Evolutionary conservation across 30 jellyfish, hydroid and myxozoan genomes (phyloP).

Genomic region (Pseudorhiza aurosa): DNA sequence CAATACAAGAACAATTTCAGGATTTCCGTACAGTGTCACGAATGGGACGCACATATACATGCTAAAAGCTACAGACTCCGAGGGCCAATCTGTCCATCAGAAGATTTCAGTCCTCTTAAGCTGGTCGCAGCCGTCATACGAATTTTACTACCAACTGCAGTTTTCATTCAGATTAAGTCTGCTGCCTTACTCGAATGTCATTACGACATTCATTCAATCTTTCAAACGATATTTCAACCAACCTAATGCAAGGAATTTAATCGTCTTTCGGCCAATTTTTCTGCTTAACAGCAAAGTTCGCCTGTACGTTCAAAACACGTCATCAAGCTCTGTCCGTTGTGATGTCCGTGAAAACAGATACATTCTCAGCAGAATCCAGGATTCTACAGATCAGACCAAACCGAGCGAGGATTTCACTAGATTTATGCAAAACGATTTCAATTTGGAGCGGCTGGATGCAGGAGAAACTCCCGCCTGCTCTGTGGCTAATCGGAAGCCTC

Average conservation of each 20-base stretch:
- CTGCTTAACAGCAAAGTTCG: constrained; percentile 35
- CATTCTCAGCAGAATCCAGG: constrained; percentile 32
- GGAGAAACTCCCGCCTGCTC: constrained; percentile 50
- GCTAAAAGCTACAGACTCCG: constrained; percentile 62
- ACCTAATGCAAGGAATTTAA: constrained; percentile 21
- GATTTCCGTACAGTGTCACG: constrained; percentile 57
- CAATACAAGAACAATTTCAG: constrained; percentile 63
- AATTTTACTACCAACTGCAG: constrained; percentile 28
- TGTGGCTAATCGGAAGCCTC: constrained; percentile 47
- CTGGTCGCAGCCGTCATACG: constrained; percentile 59
- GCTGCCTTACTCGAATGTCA: constrained; percentile 56
- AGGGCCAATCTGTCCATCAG: constrained; percentile 34
- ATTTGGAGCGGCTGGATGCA: constrained; percentile 31
- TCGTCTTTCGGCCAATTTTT: constrained; percentile 46
- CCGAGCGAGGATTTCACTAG: constrained; percentile 31
- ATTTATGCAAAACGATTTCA: constrained; percentile 73
- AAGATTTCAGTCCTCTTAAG: constrained; percentile 4
- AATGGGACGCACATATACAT: constrained; percentile 11
- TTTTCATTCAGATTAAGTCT: constrained; percentile 13
- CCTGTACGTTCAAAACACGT: constrained; percentile 63
- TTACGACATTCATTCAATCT: constrained; percentile 21
- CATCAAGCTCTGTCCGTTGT: constrained; percentile 53
- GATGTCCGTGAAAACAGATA: constrained; percentile 42
- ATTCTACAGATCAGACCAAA: constrained; percentile 8
- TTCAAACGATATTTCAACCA: constrained; percentile 58